phyloP scores from a whole-genome alignment of 2,113 vertebrate species.

The Trachemys scripta region DNA sequence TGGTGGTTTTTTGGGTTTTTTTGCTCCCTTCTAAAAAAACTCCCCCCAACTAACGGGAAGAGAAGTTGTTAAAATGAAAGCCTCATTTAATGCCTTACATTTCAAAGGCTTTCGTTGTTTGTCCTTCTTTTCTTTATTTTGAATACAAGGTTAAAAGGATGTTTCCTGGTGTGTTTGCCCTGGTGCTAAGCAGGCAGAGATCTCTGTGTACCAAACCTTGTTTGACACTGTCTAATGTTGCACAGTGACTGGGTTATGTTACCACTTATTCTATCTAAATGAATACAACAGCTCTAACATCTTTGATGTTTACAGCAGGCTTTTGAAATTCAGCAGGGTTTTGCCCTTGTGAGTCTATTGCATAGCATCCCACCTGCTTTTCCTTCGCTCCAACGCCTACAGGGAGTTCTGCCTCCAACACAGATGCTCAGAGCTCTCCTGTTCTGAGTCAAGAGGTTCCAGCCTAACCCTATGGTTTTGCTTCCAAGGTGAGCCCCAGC shows the following conservation, averaged over 20 bases:
- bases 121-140: background rate
- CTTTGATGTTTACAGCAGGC: background rate
- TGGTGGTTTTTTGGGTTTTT: no score
- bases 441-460: background rate
- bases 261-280: background rate
- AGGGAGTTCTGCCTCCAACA: background rate
- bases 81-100: background rate
- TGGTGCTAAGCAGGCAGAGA: background rate
- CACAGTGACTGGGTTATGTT: background rate
- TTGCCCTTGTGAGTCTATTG: background rate
- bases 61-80: background rate
- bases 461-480: background rate
- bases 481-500: background rate
- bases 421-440: background rate
- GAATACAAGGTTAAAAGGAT: background rate
- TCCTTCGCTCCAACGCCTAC: background rate
- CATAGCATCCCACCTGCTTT: background rate
- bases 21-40: no score
- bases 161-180: background rate
- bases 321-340: background rate
- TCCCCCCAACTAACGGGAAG: background rate
- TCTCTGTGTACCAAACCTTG: background rate
- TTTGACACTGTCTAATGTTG: background rate
- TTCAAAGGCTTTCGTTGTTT: background rate
- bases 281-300: background rate